Evolutionary conservation across 2,888 invertebrate genomes (phyloP).

Genomic region (Tenthredo livida): DNA sequence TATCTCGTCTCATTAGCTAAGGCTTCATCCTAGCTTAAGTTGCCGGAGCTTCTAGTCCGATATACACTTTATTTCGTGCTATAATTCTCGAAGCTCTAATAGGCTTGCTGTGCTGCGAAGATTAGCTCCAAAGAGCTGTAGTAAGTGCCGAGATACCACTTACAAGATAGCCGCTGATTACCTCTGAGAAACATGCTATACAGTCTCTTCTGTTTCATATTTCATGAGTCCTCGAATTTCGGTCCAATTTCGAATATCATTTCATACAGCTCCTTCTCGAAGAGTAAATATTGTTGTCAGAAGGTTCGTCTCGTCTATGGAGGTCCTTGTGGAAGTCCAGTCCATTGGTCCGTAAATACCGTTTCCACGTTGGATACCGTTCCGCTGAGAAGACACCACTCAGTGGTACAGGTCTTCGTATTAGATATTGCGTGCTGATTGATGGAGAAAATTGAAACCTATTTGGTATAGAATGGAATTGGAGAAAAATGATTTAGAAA

Average conservation of each 20-base stretch:
- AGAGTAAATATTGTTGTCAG: not conserved
- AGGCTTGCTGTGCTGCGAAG: conserved; percentile 23
- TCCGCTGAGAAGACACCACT: not conserved
- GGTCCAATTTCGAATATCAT: not conserved
- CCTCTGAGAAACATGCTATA: not conserved
- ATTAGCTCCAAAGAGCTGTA: conserved; percentile 23
- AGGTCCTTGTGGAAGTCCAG: not conserved
- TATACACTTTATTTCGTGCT: conserved; percentile 21
- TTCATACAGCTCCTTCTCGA: not conserved
- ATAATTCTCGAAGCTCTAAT: conserved; percentile 26
- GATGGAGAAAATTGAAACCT: not conserved
- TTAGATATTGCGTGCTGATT: not conserved
- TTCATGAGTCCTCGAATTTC: not conserved
- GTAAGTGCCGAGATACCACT: conserved; percentile 25
- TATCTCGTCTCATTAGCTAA: conserved; percentile 67
- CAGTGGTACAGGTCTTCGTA: not conserved
- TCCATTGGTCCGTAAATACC: not conserved
- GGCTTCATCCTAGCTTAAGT: conserved; percentile 58
- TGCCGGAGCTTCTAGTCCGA: conserved; percentile 16
- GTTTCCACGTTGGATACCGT: not conserved
- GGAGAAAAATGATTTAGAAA: not conserved
- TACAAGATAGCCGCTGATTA: conserved; percentile 1
- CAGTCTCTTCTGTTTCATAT: not conserved
- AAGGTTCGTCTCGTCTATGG: not conserved
- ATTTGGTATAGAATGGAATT: not conserved